Conservation (phyloP, 2,113 vertebrate species). For the Charadrius vociferus region DNA sequence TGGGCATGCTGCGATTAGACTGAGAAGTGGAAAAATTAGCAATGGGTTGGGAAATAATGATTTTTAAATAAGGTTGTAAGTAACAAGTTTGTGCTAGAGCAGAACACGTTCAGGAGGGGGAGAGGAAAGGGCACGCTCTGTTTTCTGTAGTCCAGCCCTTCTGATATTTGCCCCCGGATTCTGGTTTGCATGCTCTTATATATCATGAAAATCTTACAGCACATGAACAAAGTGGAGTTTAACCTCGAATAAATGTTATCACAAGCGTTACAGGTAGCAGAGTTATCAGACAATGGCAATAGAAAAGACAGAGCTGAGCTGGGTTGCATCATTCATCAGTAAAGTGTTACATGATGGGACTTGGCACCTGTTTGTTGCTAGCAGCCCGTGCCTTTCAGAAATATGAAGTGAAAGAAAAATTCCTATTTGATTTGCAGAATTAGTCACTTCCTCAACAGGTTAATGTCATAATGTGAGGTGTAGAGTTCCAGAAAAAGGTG, state of each 20-base stretch:
- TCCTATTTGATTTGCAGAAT: neutral
- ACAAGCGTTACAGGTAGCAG: neutral
- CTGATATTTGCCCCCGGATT: accelerated
- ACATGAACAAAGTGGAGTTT: neutral
- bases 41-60: neutral
- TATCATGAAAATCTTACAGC: neutral
- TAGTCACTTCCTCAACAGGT: neutral
- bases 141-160: neutral
- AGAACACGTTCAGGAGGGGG: accelerated
- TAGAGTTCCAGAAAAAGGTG: neutral
- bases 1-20: neutral
- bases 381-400: neutral
- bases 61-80: neutral
- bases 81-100: neutral
- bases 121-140: accelerated
- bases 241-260: neutral
- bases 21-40: neutral
- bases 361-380: neutral
- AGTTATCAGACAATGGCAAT: neutral
- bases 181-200: neutral
- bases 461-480: accelerated
- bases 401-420: neutral
- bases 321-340: neutral
- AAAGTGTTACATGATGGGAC: neutral
- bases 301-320: neutral